Conservation (phyloP, 1,140 invertebrate species). For the Cyrtorhinus lividipennis region DNA sequence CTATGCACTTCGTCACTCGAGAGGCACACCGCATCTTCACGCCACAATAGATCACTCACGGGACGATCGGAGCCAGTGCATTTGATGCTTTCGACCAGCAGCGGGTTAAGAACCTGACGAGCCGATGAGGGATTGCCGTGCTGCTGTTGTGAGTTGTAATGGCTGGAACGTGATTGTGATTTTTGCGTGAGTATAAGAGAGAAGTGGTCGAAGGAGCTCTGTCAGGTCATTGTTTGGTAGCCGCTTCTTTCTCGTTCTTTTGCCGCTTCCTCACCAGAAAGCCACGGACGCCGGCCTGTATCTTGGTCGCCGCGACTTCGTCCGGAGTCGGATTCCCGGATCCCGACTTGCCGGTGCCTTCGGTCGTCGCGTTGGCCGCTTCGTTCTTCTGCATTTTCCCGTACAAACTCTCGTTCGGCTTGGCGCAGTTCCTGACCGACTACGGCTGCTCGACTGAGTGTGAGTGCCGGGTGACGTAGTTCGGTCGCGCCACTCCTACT, state of each 20-base stretch:
- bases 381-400: constrained; percentile 7
- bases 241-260: constrained; percentile 30
- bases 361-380: constrained; percentile 16
- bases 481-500: too few species aligned
- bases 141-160: too few species aligned
- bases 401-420: background rate
- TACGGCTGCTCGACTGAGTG: background rate
- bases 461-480: too few species aligned
- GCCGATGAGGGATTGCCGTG: too few species aligned
- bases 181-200: too few species aligned
- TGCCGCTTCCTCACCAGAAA: constrained; percentile 49
- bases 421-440: background rate
- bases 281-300: constrained; percentile 57
- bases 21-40: too few species aligned
- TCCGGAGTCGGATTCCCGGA: constrained; percentile 29
- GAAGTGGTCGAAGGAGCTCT: background rate
- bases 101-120: too few species aligned
- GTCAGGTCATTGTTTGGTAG: constrained; percentile 25
- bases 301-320: constrained; percentile 52
- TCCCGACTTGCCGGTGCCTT: constrained; percentile 12
- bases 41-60: too few species aligned
- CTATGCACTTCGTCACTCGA: too few species aligned
- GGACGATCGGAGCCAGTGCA: too few species aligned
- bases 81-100: too few species aligned
- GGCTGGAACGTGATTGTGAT: too few species aligned